phyloP scores from a whole-genome alignment of 2,113 vertebrate species.

The Catagonus wagneri region DNA sequence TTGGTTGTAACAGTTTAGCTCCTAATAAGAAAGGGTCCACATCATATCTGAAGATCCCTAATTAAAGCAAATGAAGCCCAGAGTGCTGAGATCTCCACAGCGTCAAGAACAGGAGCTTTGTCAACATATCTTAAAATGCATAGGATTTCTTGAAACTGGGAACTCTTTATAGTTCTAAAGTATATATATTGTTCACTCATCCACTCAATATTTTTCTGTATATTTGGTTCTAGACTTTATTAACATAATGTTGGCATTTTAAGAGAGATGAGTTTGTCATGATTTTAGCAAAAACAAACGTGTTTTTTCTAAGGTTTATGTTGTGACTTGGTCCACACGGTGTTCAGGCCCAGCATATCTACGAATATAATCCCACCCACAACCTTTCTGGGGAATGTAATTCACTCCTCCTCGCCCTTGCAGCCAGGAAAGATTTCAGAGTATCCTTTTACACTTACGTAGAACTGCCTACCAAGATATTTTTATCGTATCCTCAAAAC shows the following conservation, averaged over 20 bases:
- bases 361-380: conserved; percentile 69
- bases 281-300: conserved; percentile 61
- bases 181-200: conserved; percentile 7
- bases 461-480: conserved; percentile 78
- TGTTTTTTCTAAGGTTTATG: conserved; percentile 60
- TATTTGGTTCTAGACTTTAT: conserved; percentile 66
- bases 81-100: neutral
- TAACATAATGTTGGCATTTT: conserved; percentile 56
- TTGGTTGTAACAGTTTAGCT: neutral
- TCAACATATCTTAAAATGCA: neutral
- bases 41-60: neutral
- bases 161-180: conserved; percentile 40
- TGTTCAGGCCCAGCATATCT: conserved; percentile 56
- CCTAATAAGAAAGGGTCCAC: neutral
- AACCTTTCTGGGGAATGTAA: conserved; percentile 74
- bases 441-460: conserved; percentile 79
- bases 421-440: conserved; percentile 80
- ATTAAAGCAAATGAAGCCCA: conserved; percentile 10
- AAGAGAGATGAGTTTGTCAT: conserved; percentile 34
- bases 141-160: conserved; percentile 16
- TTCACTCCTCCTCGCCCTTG: conserved; percentile 70
- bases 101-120: neutral
- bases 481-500: conserved; percentile 83
- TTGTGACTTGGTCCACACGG: conserved; percentile 61
- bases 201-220: conserved; percentile 44